Evolutionary conservation across 2,797 vertebrate species (phyloP), one percentile per base, ranked within the genome.

Genomic region (Avahi laniger): DNA sequence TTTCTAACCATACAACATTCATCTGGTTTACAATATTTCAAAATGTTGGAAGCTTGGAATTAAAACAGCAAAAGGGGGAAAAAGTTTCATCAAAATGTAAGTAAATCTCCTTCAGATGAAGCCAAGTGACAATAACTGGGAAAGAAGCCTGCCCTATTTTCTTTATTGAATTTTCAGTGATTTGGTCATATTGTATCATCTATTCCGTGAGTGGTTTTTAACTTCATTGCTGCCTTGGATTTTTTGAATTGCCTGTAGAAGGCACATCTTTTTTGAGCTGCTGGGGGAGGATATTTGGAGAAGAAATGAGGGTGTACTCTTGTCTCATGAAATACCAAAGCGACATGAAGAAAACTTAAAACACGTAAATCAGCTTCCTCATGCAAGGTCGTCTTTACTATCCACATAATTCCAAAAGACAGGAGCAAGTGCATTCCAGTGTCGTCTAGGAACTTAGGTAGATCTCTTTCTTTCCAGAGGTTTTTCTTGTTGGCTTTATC

Each of bases 91-190:
- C 61, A 41, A 46, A 76, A 69, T 59, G 20, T 54, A 80, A 86
- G 76, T 67, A 57, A 79, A 89, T 87, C 12, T 82, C 96, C 41
- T 96, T 96, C 5, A 65, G 50, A 89, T 59, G 54, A 46, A 63
- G 81, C 69, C 89, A 94, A 59, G n/a, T 52, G 75, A 75, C 28
- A 82, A 20, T 65, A 80, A 67, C n/a, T 41, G 52, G 50, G 41
- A 83, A 76, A 94, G 76, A 91, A 70, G 63, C 73, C 10, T 35
- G 41, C 85, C 78, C n/a, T 22, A 0, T 82, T 91, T 92, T 91
- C 81, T 79, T 85, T 78, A 94, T 33, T 96, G 92, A 94, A 83
- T 94, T 89, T 96, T 93, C 78, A 81, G 67, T 30, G 70, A 93
- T 65, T 86, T 89, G 79, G 57, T 35, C 83, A 63, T 41, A 73